Percentiles rank a stretch among this genome's conserved stretches.
Conservation (phyloP, 2,113 vertebrate species). For the Heteronetta atricapilla region DNA sequence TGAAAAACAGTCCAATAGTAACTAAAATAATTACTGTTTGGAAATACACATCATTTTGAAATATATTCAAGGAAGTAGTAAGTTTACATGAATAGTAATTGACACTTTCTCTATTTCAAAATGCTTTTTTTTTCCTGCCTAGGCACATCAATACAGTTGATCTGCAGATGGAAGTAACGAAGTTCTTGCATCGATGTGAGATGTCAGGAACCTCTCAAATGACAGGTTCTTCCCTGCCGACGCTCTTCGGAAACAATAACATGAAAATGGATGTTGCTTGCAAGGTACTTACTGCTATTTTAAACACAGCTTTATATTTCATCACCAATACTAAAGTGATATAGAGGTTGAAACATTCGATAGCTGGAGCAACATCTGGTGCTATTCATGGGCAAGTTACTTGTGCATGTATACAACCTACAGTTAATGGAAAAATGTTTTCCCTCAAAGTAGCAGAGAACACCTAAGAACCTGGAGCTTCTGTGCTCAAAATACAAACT, state of each 20-base stretch:
- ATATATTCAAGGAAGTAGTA: not conserved
- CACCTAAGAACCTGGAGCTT: not conserved
- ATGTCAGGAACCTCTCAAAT: conserved; percentile 75
- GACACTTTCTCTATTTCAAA: not conserved
- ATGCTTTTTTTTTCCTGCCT: not conserved
- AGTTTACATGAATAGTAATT: not conserved
- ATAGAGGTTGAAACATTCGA: not conserved
- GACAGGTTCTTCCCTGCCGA: conserved; percentile 78
- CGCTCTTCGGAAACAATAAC: conserved; percentile 88
- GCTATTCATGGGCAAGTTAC: not conserved
- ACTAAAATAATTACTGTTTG: not conserved
- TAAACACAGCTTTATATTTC: not conserved
- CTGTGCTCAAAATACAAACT: not conserved
- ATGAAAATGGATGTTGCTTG: conserved; percentile 96
- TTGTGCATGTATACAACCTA: not conserved
- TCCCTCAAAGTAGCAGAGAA: not conserved
- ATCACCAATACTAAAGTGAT: not conserved
- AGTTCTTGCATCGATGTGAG: conserved; percentile 92
- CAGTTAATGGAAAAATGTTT: not conserved
- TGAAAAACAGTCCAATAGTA: not conserved
- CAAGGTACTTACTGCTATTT: conserved; percentile 77
- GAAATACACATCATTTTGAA: not conserved
- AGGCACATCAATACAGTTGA: conserved; percentile 97
- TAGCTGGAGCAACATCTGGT: not conserved
- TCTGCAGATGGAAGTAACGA: conserved; percentile 96